phyloP scores from a whole-genome alignment of 2,113 vertebrate species.

The Empidonax alnorum region DNA sequence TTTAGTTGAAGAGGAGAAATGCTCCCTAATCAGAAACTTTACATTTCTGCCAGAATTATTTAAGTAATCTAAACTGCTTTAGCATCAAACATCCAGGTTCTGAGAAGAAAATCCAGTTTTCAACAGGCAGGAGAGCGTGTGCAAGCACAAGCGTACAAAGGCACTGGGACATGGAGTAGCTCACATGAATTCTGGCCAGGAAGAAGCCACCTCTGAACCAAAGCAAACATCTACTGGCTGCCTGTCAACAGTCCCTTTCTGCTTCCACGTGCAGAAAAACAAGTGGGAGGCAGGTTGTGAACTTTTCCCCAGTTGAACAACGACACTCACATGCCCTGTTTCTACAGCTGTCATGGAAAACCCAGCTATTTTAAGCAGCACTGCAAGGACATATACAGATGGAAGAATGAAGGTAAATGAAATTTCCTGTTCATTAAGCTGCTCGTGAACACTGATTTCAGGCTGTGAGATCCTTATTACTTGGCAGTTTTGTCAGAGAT shows the following conservation, averaged over 20 bases:
- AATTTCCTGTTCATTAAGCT: not conserved
- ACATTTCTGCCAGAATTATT: not conserved
- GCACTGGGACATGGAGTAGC: fast-evolving
- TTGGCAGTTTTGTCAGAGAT: not conserved
- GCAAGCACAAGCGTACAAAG: fast-evolving
- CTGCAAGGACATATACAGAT: not conserved
- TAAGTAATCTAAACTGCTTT: not conserved
- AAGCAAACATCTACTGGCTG: not conserved
- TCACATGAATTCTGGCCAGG: fast-evolving
- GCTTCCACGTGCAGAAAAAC: not conserved
- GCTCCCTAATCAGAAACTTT: not conserved
- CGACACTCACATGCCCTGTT: fast-evolving
- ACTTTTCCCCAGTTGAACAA: slow-evolving; percentile 24
- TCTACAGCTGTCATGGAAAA: not conserved
- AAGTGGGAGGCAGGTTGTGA: not conserved
- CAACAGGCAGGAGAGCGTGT: fast-evolving
- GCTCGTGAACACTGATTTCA: not conserved
- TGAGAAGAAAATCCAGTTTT: not conserved
- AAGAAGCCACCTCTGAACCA: not conserved
- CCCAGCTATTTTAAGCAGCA: not conserved
- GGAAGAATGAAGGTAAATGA: not conserved
- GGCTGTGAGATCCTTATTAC: fast-evolving
- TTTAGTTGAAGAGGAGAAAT: no score
- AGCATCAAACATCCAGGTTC: not conserved
- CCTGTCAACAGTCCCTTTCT: not conserved